Evolutionary conservation across 2,797 vertebrate species (phyloP), one percentile per base, ranked within the genome.

Genomic region (Poeciliopsis turneri): DNA sequence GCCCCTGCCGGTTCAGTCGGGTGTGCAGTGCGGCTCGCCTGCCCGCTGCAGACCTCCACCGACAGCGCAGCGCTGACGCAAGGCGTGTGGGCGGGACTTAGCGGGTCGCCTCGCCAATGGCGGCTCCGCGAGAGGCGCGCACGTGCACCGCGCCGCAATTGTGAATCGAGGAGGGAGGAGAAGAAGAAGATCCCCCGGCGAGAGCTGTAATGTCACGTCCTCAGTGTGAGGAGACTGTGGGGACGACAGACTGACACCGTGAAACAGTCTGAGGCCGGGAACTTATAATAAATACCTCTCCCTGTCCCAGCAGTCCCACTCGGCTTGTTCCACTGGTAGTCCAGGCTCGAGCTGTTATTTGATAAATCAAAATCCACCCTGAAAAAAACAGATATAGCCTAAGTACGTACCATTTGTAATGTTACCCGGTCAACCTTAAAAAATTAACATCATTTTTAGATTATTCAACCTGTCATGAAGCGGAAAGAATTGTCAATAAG

Each of bases 21-120:
- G 78, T 83, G 89, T 81, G 88, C 83, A 86, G 89, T 85, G 87
- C 90, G 87, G 86, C 59, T 89, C 23, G 41, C 41, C 8, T 81
- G 76, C 16, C 66, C 78, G 72, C 84, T 86, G 92, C 93, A 75
- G 89, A 93, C 91, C 79, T 82, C 88, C 85, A 51, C 82, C 20
- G 83, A 69, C 78, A 61, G 75, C 12, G 88, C 80, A 75, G 82
- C 80, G 80, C 36, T 93, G 93, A 92, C 92, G 89, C 81, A 16
- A 0, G 0, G 0, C 0, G 3, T 0, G 5, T 82, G 86, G 94
- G 93, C 90, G 93, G 90, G 82, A 28, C 49, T 49, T 85, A 59
- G 47, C 39, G 64, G 46, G 47, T 49, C 11, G 78, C 76, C 84
- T 87, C 82, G 74, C 92, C 78, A 88, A 85, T 89, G 75, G 64